Conservation (phyloP, 2,113 vertebrate species). For the Boleophthalmus pectinirostris region DNA sequence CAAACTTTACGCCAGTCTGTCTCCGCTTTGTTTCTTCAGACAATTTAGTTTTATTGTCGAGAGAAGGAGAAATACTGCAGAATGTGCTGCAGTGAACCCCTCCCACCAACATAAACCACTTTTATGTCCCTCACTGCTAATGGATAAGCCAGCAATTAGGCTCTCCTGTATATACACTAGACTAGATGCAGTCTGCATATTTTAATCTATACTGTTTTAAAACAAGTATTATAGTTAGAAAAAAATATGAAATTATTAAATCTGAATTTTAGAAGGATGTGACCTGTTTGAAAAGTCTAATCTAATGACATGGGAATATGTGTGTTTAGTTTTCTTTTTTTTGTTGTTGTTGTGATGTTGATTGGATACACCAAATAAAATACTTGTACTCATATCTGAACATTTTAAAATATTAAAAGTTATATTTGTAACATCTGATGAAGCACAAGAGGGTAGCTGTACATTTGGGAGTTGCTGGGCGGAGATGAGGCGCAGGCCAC, state of each 20-base stretch:
- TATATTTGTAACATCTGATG: slow-evolving; percentile 23
- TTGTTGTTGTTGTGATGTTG: not conserved
- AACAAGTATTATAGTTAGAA: not conserved
- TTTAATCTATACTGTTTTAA: slow-evolving; percentile 2
- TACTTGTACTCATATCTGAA: not conserved
- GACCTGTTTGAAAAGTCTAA: not conserved
- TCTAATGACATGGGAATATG: not conserved
- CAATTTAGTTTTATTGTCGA: not conserved
- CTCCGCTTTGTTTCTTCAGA: slow-evolving; percentile 8
- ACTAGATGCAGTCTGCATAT: not conserved
- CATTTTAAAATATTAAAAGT: not conserved
- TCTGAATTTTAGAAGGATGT: not conserved
- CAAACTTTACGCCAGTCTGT: slow-evolving; percentile 4
- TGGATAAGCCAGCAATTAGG: slow-evolving; percentile 9
- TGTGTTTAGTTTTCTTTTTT: too few species aligned
- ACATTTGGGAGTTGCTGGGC: slow-evolving; percentile 69
- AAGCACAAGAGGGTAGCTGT: slow-evolving; percentile 53
- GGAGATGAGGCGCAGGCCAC: slow-evolving; percentile 90
- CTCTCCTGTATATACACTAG: not conserved
- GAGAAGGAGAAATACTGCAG: slow-evolving; percentile 54
- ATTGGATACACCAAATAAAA: not conserved
- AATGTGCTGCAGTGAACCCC: slow-evolving; percentile 58
- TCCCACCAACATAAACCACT: slow-evolving; percentile 25
- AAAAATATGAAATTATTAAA: not conserved
- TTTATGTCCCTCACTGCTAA: slow-evolving; percentile 47